These are phyloP conservation scores for Pteria penguin DNA, from an alignment of 2,888 invertebrate species.

Conservation along the genomic window DNA sequence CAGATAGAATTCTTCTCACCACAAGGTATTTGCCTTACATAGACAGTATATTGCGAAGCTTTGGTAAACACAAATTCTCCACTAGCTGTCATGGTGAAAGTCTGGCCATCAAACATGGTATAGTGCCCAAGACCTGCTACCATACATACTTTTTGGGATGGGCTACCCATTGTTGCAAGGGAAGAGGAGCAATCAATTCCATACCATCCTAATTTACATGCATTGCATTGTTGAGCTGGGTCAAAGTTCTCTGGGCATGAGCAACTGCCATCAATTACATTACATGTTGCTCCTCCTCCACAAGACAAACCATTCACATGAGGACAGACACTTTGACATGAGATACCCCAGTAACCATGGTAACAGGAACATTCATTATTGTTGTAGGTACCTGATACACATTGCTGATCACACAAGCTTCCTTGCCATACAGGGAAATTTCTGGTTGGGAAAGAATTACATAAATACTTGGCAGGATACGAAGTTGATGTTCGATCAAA, in stretches of 20 bases:
- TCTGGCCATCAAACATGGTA: conserved; percentile 57
- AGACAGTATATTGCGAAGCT: conserved; percentile 37
- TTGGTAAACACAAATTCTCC: conserved; percentile 54
- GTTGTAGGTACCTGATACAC: conserved; percentile 47
- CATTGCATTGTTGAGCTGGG: conserved; percentile 46
- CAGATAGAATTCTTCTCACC: conserved; percentile 44
- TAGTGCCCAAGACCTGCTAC: conserved; percentile 56
- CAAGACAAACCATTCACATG: conserved; percentile 47
- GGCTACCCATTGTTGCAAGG: conserved; percentile 1
- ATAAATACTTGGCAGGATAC: conserved; percentile 45
- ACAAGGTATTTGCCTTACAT: conserved; percentile 56
- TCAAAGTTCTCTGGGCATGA: conserved; percentile 53
- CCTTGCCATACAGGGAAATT: conserved; percentile 54
- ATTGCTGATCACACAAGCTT: conserved; percentile 42
- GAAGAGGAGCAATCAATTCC: conserved; percentile 59
- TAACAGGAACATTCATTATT: conserved; percentile 42
- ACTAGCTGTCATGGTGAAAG: conserved; percentile 45
- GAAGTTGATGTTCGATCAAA: not conserved
- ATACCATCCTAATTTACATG: conserved; percentile 61
- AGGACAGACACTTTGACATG: conserved; percentile 55
- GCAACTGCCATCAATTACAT: conserved; percentile 54
- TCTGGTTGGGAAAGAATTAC: conserved; percentile 36
- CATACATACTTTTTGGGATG: conserved; percentile 33
- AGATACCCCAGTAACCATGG: conserved; percentile 56
- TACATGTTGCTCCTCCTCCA: conserved; percentile 57